phyloP scores from a whole-genome alignment of 2,113 vertebrate species.

The Sus scrofa region DNA sequence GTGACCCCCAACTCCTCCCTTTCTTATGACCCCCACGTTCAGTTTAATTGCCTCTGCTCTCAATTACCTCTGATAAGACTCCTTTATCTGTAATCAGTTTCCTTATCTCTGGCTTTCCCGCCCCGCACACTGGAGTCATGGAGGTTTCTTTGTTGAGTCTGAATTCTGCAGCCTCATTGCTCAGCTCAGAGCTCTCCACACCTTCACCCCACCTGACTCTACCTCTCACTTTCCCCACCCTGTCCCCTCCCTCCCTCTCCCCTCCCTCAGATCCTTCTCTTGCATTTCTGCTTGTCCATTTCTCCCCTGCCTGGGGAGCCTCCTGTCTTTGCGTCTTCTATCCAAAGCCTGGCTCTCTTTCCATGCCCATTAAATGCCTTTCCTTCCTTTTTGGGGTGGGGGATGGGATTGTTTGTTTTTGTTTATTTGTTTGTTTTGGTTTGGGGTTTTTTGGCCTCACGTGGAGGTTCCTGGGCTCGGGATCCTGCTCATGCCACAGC shows the following conservation, averaged over 20 bases:
- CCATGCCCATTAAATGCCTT: background rate
- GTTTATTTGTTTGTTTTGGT: no score
- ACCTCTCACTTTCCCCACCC: background rate
- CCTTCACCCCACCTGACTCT: background rate
- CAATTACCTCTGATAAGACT: background rate
- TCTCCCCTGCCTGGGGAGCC: background rate
- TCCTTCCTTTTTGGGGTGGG: no score
- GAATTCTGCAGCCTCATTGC: background rate
- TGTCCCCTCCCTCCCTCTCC: accelerated
- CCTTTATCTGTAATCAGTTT: background rate
- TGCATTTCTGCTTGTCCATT: background rate
- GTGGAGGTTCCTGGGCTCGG: no score
- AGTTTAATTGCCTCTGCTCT: background rate
- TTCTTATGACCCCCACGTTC: background rate
- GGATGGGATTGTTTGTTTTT: no score
- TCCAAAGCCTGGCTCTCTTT: background rate
- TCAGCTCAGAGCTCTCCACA: background rate
- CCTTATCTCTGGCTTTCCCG: background rate
- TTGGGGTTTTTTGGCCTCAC: no score
- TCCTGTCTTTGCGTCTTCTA: background rate
- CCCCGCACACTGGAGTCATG: background rate
- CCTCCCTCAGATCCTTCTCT: background rate
- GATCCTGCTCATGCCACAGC: no score
- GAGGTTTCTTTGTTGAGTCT: background rate
- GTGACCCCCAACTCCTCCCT: background rate